Conservation (phyloP, 1,140 invertebrate species). For the Mesaphorura yosii region DNA sequence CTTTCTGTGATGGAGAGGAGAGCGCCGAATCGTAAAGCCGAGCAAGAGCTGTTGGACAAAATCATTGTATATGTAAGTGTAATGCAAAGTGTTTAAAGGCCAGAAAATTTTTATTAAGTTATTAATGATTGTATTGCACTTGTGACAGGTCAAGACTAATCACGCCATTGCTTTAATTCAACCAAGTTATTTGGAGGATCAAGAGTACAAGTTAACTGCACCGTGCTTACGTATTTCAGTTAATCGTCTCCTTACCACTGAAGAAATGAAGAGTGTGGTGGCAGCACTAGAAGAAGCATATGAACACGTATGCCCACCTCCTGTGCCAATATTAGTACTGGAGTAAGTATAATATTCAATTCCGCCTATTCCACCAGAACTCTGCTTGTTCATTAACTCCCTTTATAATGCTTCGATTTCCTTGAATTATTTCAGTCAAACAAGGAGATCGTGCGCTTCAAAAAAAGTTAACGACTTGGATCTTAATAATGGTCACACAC, state of each 20-base stretch:
- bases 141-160: slow-evolving; percentile 44
- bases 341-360: no score
- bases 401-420: no score
- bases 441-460: no score
- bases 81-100: background rate
- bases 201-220: slow-evolving; percentile 47
- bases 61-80: slow-evolving; percentile 46
- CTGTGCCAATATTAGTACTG: no score
- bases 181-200: slow-evolving; percentile 49
- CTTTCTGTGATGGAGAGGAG: slow-evolving; percentile 49
- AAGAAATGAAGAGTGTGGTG: slow-evolving; percentile 42
- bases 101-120: slow-evolving; percentile 8
- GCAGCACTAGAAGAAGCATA: slow-evolving; percentile 8
- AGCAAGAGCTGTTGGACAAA: slow-evolving; percentile 46
- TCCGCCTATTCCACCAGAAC: no score
- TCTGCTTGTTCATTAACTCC: no score
- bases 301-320: no score
- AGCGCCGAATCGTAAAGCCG: slow-evolving; percentile 39
- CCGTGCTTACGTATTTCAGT: slow-evolving; percentile 53
- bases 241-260: slow-evolving; percentile 45
- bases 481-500: no score
- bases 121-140: slow-evolving; percentile 3
- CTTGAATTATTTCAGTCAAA: no score
- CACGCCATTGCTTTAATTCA: slow-evolving; percentile 48
- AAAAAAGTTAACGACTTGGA: no score